Evolutionary conservation across 2,797 vertebrate species (phyloP).

Genomic region (Petrocephalus sullivani): DNA sequence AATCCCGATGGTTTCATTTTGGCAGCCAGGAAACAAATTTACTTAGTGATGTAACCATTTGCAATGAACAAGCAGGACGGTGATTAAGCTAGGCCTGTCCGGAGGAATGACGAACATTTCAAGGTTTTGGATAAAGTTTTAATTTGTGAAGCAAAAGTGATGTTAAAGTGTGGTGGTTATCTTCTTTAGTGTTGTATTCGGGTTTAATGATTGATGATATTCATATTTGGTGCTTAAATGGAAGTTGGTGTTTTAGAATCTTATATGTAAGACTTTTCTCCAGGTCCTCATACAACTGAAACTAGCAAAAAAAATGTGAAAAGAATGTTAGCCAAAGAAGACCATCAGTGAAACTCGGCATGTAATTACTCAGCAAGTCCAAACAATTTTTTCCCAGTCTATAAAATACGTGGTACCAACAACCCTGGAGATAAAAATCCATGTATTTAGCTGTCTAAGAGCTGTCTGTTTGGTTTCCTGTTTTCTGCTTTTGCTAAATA

Average conservation of each 20-base stretch:
- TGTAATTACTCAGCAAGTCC: background rate
- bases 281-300: background rate
- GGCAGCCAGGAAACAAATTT: slow-evolving; percentile 41
- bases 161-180: background rate
- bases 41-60: slow-evolving; percentile 35
- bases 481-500: background rate
- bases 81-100: slow-evolving; percentile 33
- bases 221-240: background rate
- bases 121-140: background rate
- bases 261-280: background rate
- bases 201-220: background rate
- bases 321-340: background rate
- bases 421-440: background rate
- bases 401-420: background rate
- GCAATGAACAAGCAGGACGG: slow-evolving; percentile 14
- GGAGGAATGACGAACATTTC: slow-evolving; percentile 29
- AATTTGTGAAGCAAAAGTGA: background rate
- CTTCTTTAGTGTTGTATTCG: background rate
- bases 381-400: background rate
- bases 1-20: slow-evolving; percentile 44
- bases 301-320: background rate
- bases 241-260: background rate
- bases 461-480: background rate
- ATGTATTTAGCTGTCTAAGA: background rate
- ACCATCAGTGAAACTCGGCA: background rate